Conservation (phyloP, 2,113 vertebrate genomes). For the Brevimyrus niger region DNA sequence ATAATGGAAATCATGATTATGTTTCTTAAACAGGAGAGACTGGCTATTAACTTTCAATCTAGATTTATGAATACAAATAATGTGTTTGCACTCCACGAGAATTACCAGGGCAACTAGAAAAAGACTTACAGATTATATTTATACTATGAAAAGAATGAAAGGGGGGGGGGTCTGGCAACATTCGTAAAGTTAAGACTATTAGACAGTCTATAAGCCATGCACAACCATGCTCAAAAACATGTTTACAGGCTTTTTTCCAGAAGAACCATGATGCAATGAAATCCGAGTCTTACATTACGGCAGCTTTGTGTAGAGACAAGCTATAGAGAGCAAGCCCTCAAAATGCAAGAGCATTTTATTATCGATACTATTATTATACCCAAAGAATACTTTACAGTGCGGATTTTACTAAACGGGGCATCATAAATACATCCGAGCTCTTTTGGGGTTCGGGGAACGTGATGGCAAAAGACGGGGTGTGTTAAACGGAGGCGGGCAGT, state of each 20-base stretch:
- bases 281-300: not conserved
- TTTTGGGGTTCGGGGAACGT: not conserved
- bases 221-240: not conserved
- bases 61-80: slow-evolving; percentile 59
- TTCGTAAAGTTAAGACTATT: slow-evolving; percentile 33
- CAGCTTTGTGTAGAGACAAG: not conserved
- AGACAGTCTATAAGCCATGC: slow-evolving; percentile 13
- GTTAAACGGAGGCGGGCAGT: not conserved
- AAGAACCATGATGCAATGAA: not conserved
- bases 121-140: slow-evolving; percentile 41
- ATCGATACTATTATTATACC: not conserved
- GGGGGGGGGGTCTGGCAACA: slow-evolving; percentile 34
- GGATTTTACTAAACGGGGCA: not conserved
- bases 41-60: slow-evolving; percentile 61
- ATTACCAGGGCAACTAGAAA: slow-evolving; percentile 44
- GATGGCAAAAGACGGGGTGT: not conserved
- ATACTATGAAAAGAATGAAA: slow-evolving; percentile 21
- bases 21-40: slow-evolving; percentile 52
- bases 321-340: not conserved
- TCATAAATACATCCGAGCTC: not conserved
- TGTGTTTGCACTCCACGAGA: slow-evolving; percentile 44
- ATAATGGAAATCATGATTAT: slow-evolving; percentile 68
- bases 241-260: not conserved
- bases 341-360: not conserved
- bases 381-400: not conserved